Conservation (phyloP, 2,797 vertebrate species). For the Sebastes kiyomatsui region DNA sequence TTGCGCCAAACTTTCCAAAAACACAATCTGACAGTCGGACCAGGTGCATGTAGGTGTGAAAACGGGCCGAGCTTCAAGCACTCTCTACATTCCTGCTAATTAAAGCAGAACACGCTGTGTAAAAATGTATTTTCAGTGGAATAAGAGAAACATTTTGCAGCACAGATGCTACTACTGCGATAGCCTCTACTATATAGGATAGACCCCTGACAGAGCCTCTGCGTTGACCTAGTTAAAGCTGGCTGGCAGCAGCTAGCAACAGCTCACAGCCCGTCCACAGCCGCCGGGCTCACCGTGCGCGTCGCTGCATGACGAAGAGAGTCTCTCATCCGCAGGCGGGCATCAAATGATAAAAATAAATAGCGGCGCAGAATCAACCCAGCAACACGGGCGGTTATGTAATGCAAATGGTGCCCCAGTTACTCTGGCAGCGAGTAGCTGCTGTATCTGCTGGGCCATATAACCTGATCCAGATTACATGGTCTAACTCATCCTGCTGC, state of each 20-base stretch:
- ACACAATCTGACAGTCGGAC: background rate
- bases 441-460: slow-evolving; percentile 11
- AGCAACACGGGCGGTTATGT: slow-evolving; percentile 75
- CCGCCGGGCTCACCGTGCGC: slow-evolving; percentile 53
- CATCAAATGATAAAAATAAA: slow-evolving; percentile 80
- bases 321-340: slow-evolving; percentile 63
- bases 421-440: slow-evolving; percentile 10
- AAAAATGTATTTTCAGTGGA: background rate
- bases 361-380: slow-evolving; percentile 64
- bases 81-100: background rate
- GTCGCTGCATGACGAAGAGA: slow-evolving; percentile 61
- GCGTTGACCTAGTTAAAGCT: slow-evolving; percentile 73
- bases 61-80: background rate
- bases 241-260: slow-evolving; percentile 58
- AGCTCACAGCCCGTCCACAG: slow-evolving; percentile 44
- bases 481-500: background rate
- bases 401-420: slow-evolving; percentile 71
- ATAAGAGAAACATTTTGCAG: background rate
- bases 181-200: background rate
- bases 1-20: background rate
- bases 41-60: slow-evolving; percentile 37
- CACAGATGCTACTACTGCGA: background rate
- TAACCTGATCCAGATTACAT: slow-evolving; percentile 51
- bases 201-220: slow-evolving; percentile 45
- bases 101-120: background rate